Evolutionary conservation across 30 jellyfish, hydroid and myxozoan species (phyloP).

Genomic region (Aurelia aurita): DNA sequence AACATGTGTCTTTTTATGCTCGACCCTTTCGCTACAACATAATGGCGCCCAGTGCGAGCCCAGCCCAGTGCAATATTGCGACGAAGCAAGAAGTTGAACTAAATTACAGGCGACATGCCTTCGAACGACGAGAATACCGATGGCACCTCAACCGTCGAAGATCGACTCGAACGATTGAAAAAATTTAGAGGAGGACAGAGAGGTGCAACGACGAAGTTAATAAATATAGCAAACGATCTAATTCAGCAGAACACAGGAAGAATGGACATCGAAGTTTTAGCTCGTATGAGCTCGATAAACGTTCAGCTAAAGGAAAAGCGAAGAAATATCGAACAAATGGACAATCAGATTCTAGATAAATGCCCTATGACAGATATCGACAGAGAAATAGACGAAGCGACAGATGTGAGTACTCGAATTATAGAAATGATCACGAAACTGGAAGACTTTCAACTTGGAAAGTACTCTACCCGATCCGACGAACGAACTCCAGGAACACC

Average conservation of each 20-base stretch:
- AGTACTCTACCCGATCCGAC: not conserved
- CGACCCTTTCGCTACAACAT: not conserved
- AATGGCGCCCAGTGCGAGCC: not conserved
- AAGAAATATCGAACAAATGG: not conserved
- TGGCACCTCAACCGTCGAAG: not conserved
- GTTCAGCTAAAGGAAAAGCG: not conserved
- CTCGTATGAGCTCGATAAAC: not conserved
- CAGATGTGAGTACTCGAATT: conserved; percentile 1
- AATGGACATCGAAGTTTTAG: not conserved
- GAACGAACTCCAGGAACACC: not conserved
- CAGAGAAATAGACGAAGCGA: conserved; percentile 18
- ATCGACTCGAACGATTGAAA: not conserved
- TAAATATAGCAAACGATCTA: not conserved
- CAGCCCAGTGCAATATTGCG: not conserved
- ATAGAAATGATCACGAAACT: not conserved
- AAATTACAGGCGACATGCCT: not conserved
- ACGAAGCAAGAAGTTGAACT: not conserved
- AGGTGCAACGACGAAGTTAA: not conserved
- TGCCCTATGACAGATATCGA: conserved; percentile 5
- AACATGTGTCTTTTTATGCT: too few species aligned
- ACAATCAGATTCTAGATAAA: too few species aligned
- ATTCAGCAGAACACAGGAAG: not conserved
- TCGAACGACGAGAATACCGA: not conserved
- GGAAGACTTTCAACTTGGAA: not conserved
- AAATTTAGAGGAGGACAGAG: not conserved